phyloP scores from a whole-genome alignment of 2,888 invertebrate genomes.

The Lordiphosa fenestrarum region DNA sequence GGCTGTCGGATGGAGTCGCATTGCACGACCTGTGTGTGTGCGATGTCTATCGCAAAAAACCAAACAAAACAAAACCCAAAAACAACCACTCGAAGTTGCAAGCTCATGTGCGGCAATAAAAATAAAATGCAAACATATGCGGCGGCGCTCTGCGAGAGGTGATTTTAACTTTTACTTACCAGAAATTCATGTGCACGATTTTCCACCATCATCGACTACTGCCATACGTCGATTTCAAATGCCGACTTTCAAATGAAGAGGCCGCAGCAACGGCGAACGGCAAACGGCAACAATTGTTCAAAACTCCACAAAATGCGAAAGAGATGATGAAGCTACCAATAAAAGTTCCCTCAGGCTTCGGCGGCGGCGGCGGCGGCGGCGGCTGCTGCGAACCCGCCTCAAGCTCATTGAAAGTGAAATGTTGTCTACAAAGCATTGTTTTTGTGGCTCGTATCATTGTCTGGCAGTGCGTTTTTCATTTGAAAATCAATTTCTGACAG shows the following conservation, averaged over 20 bases:
- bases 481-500: constrained; percentile 65
- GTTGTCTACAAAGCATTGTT: constrained; percentile 32
- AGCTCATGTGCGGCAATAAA: constrained; percentile 67
- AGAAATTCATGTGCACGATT: constrained; percentile 69
- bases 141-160: constrained; percentile 59
- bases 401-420: constrained; percentile 57
- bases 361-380: too few species aligned
- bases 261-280: constrained; percentile 35
- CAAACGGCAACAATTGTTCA: constrained; percentile 15
- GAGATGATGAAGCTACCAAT: constrained; percentile 48
- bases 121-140: constrained; percentile 73
- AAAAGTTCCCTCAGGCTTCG: constrained; percentile 24
- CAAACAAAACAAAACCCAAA: constrained; percentile 13
- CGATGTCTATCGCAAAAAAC: constrained; percentile 58
- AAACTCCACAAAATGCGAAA: constrained; percentile 17
- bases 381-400: constrained; percentile 3
- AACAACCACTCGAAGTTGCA: constrained; percentile 37
- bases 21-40: constrained; percentile 58
- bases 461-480: constrained; percentile 41
- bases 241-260: constrained; percentile 72
- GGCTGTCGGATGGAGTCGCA: constrained; percentile 34
- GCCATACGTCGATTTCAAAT: constrained; percentile 64
- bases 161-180: constrained; percentile 72
- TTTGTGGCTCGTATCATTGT: constrained; percentile 24
- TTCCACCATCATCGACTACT: constrained; percentile 46